Evolutionary conservation across 2,797 vertebrate genomes (phyloP).

Genomic region (Babyrousa celebensis): DNA sequence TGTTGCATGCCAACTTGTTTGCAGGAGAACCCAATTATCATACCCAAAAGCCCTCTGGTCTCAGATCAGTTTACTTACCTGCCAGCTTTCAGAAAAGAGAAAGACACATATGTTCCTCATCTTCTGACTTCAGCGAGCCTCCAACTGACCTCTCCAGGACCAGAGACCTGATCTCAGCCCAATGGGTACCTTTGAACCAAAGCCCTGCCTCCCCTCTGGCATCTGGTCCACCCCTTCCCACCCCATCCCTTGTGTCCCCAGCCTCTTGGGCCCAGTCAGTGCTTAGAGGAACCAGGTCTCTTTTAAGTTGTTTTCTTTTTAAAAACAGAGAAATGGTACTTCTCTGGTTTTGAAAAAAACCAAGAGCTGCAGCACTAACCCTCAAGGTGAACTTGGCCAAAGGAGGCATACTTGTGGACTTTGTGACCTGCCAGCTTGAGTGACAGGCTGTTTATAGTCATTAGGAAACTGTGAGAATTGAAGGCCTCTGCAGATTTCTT

Average conservation of each 20-base stretch:
- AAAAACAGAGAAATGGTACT: neutral
- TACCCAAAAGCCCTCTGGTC: conserved; percentile 7
- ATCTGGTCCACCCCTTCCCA: no score
- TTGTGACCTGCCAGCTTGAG: neutral
- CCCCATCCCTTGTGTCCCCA: fast-evolving
- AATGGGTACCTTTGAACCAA: neutral
- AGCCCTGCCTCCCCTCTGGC: neutral
- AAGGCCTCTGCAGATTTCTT: conserved; percentile 40
- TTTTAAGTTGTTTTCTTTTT: neutral
- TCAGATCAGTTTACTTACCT: neutral
- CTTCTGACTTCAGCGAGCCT: neutral
- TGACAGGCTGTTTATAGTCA: conserved; percentile 45
- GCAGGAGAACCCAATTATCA: conserved; percentile 16
- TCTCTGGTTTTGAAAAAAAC: conserved; percentile 27
- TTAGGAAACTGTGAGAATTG: neutral
- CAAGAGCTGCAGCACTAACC: neutral
- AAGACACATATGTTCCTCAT: neutral
- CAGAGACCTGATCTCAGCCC: neutral
- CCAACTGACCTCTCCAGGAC: fast-evolving
- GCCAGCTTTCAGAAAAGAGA: conserved; percentile 12
- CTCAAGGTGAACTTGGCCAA: conserved; percentile 71
- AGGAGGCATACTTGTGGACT: neutral
- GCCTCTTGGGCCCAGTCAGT: neutral
- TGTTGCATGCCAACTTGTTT: neutral
- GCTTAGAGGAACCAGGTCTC: neutral